Evolutionary conservation across 2,113 vertebrate species (phyloP), one percentile per base, ranked within the genome.

Genomic region (Sciurus niger): DNA sequence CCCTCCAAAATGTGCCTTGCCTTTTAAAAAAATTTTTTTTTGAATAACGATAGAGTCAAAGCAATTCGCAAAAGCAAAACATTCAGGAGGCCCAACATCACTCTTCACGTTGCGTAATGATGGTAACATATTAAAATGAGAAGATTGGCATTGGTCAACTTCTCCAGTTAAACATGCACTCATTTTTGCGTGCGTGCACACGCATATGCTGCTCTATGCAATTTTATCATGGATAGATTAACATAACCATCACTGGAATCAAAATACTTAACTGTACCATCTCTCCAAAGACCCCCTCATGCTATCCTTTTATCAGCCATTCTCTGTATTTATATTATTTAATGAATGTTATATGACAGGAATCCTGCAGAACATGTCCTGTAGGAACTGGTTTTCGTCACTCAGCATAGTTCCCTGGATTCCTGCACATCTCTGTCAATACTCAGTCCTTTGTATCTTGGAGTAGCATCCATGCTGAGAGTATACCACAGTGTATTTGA

Each of bases 11-110:
- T 90, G 74, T 90, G 48, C 17, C 32, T 84, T 80, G 13, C 25
- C 43, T 84, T 82, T 84, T 84, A 0, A 77, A 84, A 0, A 77
- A 32, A 11, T 30, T 73, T 74, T 68, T 67, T 76, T 78, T 70
- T 46, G 65, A 87, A 51, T 92, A 60, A 79, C 51, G 51, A 48
- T 53, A 30, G 34, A 68, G 34, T 53, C 37, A 83, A 84, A 97
- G 37, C 37, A 43, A 46, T 58, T 82, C 78, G 16, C 34, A 40
- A 83, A 80, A 82, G 43, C 58, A 34, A 60, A 3, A 60, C 16
- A 16, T 25, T 8, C 22, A 60, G 6, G 24, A 60, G 58, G 8
- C 25, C 24, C 7, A 60, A 25, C 58, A 6, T 88, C 32, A 89
- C 0, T 11, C 12, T 37, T 20, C 17, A 18, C 30, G 48, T 37